Percentiles rank a stretch among this genome's conserved stretches.
Evolutionary conservation across 2,888 invertebrate genomes (phyloP).

Genomic region (Amphiduros pacificus): DNA sequence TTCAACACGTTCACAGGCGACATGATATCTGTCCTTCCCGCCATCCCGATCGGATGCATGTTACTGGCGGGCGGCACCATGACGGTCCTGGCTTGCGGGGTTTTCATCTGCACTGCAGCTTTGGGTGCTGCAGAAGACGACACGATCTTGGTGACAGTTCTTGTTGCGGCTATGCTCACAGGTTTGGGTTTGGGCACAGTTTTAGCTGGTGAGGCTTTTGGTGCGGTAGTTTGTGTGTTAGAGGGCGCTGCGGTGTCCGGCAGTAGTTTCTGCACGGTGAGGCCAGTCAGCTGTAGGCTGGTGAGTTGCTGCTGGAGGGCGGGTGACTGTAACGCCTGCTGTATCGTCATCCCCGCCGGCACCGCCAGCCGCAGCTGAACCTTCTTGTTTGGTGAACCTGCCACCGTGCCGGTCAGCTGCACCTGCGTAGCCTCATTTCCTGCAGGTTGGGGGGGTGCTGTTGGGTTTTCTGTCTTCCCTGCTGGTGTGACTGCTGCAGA

Average conservation of each 20-base stretch:
- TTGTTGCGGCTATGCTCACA: too few relatives aligned
- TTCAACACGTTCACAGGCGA: too few relatives aligned
- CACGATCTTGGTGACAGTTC: too few relatives aligned
- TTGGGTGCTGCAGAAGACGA: too few relatives aligned
- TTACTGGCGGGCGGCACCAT: too few relatives aligned
- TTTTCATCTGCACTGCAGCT: too few relatives aligned
- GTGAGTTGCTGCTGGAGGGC: slow-evolving; percentile 18
- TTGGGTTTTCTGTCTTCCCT: background rate
- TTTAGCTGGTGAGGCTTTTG: background rate
- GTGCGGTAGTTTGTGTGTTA: background rate
- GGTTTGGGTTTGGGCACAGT: background rate
- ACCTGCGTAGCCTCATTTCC: background rate
- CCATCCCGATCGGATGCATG: too few relatives aligned
- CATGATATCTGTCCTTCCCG: too few relatives aligned
- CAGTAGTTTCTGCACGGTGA: background rate
- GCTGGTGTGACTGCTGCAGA: background rate
- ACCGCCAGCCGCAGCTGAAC: slow-evolving; percentile 11
- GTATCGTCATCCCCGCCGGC: slow-evolving; percentile 8
- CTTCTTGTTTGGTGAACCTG: background rate
- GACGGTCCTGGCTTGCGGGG: too few relatives aligned
- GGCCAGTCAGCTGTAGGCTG: background rate
- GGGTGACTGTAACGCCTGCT: slow-evolving; percentile 9
- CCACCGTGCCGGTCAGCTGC: slow-evolving; percentile 13
- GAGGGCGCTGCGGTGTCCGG: background rate
- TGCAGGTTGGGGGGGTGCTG: too few relatives aligned